Conservation (phyloP, 2,797 vertebrate species). For the Muscicapa comitata region DNA sequence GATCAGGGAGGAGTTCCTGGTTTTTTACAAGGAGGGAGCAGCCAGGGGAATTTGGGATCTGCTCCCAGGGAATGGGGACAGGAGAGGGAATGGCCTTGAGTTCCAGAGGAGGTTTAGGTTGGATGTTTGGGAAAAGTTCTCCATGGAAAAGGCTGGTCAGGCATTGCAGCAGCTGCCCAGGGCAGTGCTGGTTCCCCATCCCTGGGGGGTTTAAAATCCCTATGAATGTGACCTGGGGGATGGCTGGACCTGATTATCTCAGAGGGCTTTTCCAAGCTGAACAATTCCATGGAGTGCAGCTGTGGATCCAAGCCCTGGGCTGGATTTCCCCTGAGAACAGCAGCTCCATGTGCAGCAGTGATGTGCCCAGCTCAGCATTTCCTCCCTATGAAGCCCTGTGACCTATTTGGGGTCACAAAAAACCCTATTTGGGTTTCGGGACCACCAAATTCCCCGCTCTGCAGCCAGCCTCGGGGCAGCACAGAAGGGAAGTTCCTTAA, state of each 20-base stretch:
- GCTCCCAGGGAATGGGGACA: not conserved
- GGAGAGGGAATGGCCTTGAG: rapidly evolving
- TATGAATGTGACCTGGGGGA: not conserved
- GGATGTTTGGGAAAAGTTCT: not conserved
- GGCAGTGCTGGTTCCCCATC: rapidly evolving
- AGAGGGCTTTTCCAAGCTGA: rapidly evolving
- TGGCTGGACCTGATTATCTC: no score
- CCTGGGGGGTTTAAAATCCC: not conserved
- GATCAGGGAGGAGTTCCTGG: not conserved
- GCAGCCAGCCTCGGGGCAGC: rapidly evolving
- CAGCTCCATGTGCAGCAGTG: not conserved
- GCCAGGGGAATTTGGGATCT: rapidly evolving
- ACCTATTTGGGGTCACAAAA: no score
- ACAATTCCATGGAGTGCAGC: rapidly evolving
- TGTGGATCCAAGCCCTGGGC: rapidly evolving
- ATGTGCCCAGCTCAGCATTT: rapidly evolving
- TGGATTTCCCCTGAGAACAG: rapidly evolving
- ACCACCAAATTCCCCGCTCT: rapidly evolving
- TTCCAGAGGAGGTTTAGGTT: no score
- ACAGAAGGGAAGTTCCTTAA: conserved; percentile 76
- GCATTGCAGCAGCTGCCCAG: no score
- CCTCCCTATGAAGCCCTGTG: no score
- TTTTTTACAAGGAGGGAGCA: rapidly evolving
- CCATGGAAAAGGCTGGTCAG: no score
- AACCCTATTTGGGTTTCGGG: rapidly evolving